Evolutionary conservation across 2,888 invertebrate genomes (phyloP), one percentile per base, ranked within the genome.

Genomic region (Tinea semifulvella): DNA sequence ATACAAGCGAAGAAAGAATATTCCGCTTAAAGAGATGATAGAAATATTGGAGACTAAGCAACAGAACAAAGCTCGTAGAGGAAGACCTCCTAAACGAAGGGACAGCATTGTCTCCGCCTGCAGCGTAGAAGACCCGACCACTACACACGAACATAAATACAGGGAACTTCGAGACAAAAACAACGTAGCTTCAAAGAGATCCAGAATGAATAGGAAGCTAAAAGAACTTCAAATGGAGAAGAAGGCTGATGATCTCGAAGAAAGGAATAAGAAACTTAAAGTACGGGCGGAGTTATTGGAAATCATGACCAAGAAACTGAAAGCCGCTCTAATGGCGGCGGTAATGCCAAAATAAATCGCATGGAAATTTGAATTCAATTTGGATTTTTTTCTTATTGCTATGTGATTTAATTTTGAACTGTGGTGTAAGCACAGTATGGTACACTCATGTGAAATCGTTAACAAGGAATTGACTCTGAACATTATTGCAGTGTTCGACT

Each of bases 131-230:
- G 80, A 63, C 60, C 82, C 67, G 46, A 75, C 61, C 61, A 75
- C 80, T 48, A 70, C 70, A 48, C 65, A 73, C 26, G 84, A 83
- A 50, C 61, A 64, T 38, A 85, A 81, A 51, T 90, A 91, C 61
- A 75, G 88, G 43, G 88, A 89, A 57, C 77, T 88, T 50, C 72
- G 91, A 46, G 88, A 89, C 58, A 89, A 89, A 61, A 91, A 91
- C 66, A 91, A 91, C 61, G 90, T 90, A 67, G 90, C 91, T 35
- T 91, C 91, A 31, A 82, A 90, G 54, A 84, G 86, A 53, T 90
- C 90, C 1, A 75, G 91, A 50, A 84, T 87, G 74, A 90, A 89
- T 56, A 84, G 90, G 52, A 90, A 89, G 66, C 69, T 68, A 57
- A 85, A 76, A 56, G 74, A 70, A 50, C 57, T 75, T 44, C 85